Percentiles rank a stretch among this genome's conserved stretches.
Evolutionary conservation across 2,797 vertebrate genomes (phyloP).

Genomic region (Myiothlypis coronata): DNA sequence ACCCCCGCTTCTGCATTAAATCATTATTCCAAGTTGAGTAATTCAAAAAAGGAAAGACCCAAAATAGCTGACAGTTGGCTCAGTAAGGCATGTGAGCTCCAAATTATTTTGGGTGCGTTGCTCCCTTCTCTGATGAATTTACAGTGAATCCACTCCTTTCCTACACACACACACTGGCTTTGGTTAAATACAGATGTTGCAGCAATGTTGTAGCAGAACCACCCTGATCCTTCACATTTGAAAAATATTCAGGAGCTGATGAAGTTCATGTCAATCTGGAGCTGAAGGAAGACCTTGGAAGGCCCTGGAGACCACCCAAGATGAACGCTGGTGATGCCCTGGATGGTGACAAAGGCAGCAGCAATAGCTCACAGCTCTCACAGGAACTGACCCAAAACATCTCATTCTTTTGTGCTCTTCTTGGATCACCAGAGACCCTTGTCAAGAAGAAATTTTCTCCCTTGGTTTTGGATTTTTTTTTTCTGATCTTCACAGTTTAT

Average conservation of each 20-base stretch:
- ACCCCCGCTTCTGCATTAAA: neutral
- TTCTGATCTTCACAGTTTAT: neutral
- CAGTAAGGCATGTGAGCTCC: neutral
- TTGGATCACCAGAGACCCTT: neutral
- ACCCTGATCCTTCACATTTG: neutral
- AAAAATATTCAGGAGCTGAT: neutral
- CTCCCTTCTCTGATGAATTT: neutral
- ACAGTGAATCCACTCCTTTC: neutral
- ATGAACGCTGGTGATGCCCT: neutral
- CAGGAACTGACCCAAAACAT: neutral
- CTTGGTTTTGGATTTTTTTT: neutral
- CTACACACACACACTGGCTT: neutral
- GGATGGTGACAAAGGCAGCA: fast-evolving
- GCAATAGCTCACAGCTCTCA: neutral
- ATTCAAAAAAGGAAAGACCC: neutral
- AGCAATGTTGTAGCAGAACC: neutral
- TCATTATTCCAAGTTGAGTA: neutral
- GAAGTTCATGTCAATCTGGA: neutral
- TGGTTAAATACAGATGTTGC: neutral
- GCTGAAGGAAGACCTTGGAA: neutral
- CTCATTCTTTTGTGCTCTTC: neutral
- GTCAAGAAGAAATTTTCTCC: neutral
- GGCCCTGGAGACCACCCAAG: neutral
- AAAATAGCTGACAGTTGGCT: constrained; percentile 4
- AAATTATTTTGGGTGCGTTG: neutral